Evolutionary conservation across 2,888 invertebrate species (phyloP).

Genomic region (Conops quadrifasciatus): DNA sequence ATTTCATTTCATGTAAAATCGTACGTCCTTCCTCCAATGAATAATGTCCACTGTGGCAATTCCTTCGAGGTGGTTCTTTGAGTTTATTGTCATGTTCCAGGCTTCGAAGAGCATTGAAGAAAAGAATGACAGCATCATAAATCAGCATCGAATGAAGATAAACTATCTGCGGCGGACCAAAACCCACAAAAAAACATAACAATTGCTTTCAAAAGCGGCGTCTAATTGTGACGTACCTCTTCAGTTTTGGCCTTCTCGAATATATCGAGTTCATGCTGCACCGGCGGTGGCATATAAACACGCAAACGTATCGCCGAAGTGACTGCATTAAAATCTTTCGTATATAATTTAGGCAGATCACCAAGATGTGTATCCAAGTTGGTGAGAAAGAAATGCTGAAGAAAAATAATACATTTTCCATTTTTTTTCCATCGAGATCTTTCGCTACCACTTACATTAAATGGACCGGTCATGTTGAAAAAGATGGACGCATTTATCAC

Average conservation of each 20-base stretch:
- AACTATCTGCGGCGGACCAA: conserved; percentile 44
- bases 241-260: conserved; percentile 48
- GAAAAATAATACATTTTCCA: background rate
- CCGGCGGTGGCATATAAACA: conserved; percentile 50
- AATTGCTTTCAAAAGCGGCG: background rate
- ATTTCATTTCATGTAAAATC: conserved; percentile 72
- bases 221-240: conserved; percentile 28
- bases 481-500: conserved; percentile 68
- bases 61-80: conserved; percentile 47
- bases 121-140: conserved; percentile 93
- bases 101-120: conserved; percentile 80
- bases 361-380: conserved; percentile 64
- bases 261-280: conserved; percentile 54
- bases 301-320: conserved; percentile 52
- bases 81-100: conserved; percentile 45
- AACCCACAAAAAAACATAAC: background rate
- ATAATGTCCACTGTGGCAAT: conserved; percentile 51
- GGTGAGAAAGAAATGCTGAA: conserved; percentile 65
- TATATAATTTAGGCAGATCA: conserved; percentile 52
- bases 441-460: conserved; percentile 53
- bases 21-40: conserved; percentile 70
- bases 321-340: conserved; percentile 49
- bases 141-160: conserved; percentile 68
- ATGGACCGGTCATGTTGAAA: conserved; percentile 62
- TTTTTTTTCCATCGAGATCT: background rate